Conservation (phyloP, 2,888 invertebrate species). For the Cyrtodaria siliqua region DNA sequence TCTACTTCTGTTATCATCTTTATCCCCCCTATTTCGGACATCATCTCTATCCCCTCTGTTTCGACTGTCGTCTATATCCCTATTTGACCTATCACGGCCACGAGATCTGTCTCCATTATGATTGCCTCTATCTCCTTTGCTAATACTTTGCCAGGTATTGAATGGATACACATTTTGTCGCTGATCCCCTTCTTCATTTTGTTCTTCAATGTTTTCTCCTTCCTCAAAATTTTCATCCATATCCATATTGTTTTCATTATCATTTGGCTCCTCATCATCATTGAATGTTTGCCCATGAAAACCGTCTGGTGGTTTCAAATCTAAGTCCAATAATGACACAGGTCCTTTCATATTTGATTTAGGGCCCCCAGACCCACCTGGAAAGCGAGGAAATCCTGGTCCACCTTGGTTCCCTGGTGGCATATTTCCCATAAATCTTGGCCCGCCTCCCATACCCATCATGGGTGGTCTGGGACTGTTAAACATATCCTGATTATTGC, state of each 20-base stretch:
- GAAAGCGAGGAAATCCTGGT: constrained; percentile 54
- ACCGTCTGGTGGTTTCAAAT: constrained; percentile 46
- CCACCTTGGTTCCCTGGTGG: constrained; percentile 34
- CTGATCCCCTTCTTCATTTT: constrained; percentile 24
- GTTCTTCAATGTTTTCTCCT: constrained; percentile 17
- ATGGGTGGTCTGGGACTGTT: constrained; percentile 55
- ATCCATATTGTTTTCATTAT: constrained; percentile 20
- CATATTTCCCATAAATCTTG: constrained; percentile 52
- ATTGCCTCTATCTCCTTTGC: constrained; percentile 28
- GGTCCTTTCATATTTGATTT: constrained; percentile 41
- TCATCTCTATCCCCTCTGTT: constrained; percentile 19
- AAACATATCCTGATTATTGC: constrained; percentile 48
- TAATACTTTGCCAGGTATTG: constrained; percentile 53
- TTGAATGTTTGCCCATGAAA: constrained; percentile 38
- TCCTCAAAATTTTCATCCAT: constrained; percentile 3
- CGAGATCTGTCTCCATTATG: constrained; percentile 36
- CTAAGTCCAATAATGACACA: constrained; percentile 54
- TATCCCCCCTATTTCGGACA: constrained; percentile 47
- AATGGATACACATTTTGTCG: constrained; percentile 38
- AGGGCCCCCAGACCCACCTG: constrained; percentile 48
- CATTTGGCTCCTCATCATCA: constrained; percentile 30
- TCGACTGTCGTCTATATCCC: constrained; percentile 48
- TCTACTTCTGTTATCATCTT: constrained; percentile 37
- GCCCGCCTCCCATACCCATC: constrained; percentile 54
- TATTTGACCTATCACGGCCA: constrained; percentile 57